phyloP scores from a whole-genome alignment of 2,797 vertebrate genomes.

The Neostethus bicornis region DNA sequence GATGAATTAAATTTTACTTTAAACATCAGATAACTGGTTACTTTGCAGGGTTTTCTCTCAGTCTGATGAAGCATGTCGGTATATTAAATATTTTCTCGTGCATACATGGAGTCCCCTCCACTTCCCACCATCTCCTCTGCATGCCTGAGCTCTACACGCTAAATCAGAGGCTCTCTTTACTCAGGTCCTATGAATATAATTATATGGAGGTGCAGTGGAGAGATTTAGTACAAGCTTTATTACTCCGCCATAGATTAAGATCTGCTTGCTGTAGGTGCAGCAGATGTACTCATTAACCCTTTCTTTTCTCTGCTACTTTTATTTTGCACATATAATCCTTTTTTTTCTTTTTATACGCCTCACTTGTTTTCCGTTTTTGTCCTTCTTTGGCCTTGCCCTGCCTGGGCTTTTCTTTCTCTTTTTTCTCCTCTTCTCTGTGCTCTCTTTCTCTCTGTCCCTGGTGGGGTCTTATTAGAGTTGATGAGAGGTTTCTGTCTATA shows the following conservation, averaged over 20 bases:
- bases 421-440: constrained; percentile 7
- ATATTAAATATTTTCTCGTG: constrained; percentile 21
- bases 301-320: constrained; percentile 22
- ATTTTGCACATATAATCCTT: constrained; percentile 55
- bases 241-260: constrained; percentile 73
- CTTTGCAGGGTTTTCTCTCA: too few species aligned
- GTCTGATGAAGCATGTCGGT: constrained; percentile 14
- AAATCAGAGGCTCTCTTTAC: constrained; percentile 69
- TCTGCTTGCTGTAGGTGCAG: constrained; percentile 73
- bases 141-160: constrained; percentile 34
- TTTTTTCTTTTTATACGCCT: constrained; percentile 52
- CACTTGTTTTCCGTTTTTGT: constrained; percentile 56
- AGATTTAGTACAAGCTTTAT: constrained; percentile 77
- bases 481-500: constrained; percentile 72
- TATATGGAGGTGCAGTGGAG: constrained; percentile 66
- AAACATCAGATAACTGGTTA: too few species aligned
- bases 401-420: constrained; percentile 39
- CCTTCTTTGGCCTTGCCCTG: constrained; percentile 68
- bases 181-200: constrained; percentile 72
- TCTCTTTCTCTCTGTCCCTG: constrained; percentile 52
- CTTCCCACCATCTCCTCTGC: constrained; percentile 16
- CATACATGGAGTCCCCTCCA: neutral
- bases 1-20: too few species aligned
- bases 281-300: constrained; percentile 62
- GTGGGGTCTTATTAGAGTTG: constrained; percentile 72